Percentiles rank a stretch among this genome's conserved stretches.
Evolutionary conservation across 2,888 invertebrate genomes (phyloP).

Genomic region (Perdita meconis): DNA sequence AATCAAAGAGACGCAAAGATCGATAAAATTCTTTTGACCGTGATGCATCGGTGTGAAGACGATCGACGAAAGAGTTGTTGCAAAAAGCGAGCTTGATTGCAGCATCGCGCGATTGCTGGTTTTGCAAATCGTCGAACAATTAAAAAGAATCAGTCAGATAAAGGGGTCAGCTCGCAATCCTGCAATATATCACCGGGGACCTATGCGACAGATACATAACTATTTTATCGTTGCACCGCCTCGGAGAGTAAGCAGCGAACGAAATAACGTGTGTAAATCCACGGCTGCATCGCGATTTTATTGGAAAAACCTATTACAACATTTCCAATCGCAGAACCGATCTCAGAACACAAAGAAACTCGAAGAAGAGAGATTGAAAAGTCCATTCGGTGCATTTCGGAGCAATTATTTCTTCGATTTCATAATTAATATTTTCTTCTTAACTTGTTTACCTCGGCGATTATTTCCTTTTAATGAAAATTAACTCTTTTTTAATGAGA

Average conservation of each 20-base stretch:
- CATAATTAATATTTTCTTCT: too few relatives aligned
- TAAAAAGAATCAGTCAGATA: slow-evolving; percentile 20
- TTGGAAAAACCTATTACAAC: not conserved
- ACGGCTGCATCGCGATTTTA: not conserved
- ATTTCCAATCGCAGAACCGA: too few relatives aligned
- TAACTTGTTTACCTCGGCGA: too few relatives aligned
- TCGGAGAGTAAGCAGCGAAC: slow-evolving; percentile 42
- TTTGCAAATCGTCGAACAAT: slow-evolving; percentile 31
- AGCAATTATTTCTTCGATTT: too few relatives aligned
- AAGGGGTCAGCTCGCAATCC: slow-evolving; percentile 23
- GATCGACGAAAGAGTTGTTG: not conserved
- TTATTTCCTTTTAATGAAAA: too few relatives aligned
- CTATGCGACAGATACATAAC: slow-evolving; percentile 17
- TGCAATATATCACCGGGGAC: slow-evolving; percentile 17
- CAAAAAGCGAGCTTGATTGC: slow-evolving; percentile 1
- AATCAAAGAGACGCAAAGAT: too few relatives aligned
- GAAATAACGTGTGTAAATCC: slow-evolving; percentile 46
- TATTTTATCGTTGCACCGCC: slow-evolving; percentile 26
- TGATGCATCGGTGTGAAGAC: too few relatives aligned
- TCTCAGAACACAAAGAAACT: not conserved
- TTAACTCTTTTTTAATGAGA: too few relatives aligned
- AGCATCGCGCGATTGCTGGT: slow-evolving; percentile 15
- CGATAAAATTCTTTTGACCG: too few relatives aligned
- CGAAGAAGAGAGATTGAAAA: too few relatives aligned
- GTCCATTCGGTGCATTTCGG: too few relatives aligned